Evolutionary conservation across 2,113 vertebrate species (phyloP).

Genomic region (Cyanistes caeruleus): DNA sequence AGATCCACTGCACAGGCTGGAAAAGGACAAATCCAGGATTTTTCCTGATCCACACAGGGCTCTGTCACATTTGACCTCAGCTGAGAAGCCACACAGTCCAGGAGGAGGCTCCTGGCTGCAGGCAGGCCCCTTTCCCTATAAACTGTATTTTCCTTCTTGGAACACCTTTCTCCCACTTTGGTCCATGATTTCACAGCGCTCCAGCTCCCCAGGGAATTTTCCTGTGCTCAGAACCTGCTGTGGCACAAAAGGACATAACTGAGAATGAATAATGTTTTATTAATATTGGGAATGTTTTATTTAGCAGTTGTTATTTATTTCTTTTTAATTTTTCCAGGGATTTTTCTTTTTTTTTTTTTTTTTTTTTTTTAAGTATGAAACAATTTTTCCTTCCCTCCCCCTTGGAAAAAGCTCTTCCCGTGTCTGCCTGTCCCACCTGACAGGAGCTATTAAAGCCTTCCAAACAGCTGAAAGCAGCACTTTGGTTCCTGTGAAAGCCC

Average conservation of each 20-base stretch:
- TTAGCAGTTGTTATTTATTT: background rate
- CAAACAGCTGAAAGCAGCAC: background rate
- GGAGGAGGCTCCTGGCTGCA: background rate
- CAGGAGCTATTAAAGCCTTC: background rate
- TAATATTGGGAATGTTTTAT: background rate
- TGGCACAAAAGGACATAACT: accelerated
- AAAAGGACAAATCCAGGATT: background rate
- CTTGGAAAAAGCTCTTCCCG: background rate
- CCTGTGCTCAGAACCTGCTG: background rate
- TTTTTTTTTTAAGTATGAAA: background rate
- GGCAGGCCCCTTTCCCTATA: background rate
- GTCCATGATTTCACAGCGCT: background rate
- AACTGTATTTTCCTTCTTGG: background rate
- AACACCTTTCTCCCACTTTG: background rate
- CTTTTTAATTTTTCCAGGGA: too few relatives aligned
- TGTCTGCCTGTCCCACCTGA: background rate
- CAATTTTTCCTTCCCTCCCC: background rate
- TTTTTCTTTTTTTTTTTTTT: background rate
- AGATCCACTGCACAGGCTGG: background rate
- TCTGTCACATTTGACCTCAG: background rate
- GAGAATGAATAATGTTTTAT: background rate
- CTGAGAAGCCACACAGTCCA: background rate
- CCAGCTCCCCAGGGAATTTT: background rate
- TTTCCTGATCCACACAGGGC: background rate
- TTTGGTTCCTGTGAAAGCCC: background rate